These are phyloP conservation scores for Caenorhabditis macrosperma DNA, from an alignment of 2,888 invertebrate genomes.

Conservation along the genomic window DNA sequence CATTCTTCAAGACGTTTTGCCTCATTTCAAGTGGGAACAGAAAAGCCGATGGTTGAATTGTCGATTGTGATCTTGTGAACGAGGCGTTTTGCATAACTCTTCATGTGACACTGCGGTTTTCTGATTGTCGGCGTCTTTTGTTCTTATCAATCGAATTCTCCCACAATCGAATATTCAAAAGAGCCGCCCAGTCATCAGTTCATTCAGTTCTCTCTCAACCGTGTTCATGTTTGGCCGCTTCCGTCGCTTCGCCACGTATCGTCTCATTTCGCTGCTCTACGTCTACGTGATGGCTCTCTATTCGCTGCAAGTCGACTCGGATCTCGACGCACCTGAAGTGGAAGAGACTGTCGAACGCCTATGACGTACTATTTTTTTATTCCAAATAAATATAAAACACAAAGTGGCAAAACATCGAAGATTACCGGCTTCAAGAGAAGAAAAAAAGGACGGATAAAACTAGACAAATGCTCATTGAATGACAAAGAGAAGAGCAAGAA, in stretches of 20 bases:
- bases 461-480: conserved; percentile 21
- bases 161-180: conserved; percentile 1
- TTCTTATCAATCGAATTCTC: not conserved
- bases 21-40: too few species aligned
- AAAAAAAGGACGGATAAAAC: conserved; percentile 18
- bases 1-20: too few species aligned
- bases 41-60: too few species aligned
- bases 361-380: conserved; percentile 2
- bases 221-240: conserved; percentile 34
- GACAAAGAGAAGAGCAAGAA: conserved; percentile 12
- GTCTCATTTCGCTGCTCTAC: conserved; percentile 33
- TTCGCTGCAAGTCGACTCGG: conserved; percentile 39
- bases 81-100: too few species aligned
- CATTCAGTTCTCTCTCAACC: not conserved
- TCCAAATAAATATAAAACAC: conserved; percentile 25
- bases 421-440: conserved; percentile 25
- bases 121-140: not conserved
- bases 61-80: too few species aligned
- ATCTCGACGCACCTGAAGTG: conserved; percentile 14
- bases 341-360: not conserved
- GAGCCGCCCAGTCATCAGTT: not conserved
- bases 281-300: conserved; percentile 37
- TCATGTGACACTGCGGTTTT: too few species aligned
- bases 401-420: conserved; percentile 18
- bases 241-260: conserved; percentile 40